Evolutionary conservation across 2,888 invertebrate genomes (phyloP), one percentile per base, ranked within the genome.

Genomic region (Arrhopalites spinosus): DNA sequence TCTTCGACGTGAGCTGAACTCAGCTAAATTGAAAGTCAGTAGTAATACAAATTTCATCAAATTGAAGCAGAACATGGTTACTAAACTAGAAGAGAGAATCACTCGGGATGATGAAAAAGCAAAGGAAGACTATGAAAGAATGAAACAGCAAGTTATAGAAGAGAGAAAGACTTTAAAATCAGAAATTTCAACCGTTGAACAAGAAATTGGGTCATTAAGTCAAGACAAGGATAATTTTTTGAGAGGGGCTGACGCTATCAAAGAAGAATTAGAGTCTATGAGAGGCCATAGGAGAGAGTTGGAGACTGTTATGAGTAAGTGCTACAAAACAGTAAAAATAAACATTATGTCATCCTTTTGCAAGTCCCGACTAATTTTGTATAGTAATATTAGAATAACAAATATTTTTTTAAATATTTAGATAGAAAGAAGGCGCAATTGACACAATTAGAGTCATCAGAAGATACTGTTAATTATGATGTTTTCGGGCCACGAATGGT

Each of bases 401-500:
- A 50, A 50, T 17, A 50, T 50, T 50, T 17, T n/a, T 11, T 36
- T 36, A 7, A 11, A 36, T 36, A 36, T 13, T 36, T 59, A 59
- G 59, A 15, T 2, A 43, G 25, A 11, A 71, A 43, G 17, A 30
- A n/a, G 17, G 36, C 13, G 2, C 50, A 63, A 7, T 64, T 59
- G 20, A 30, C 1, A 8, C 20, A 23, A 7, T 11, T 59, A 11
- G 2, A 59, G 59, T 23, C 59, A 3, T 59, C 59, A 23, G 11
- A 20, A n/a, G 23, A 59, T 59, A 59, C 59, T 2, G 5, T 2
- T 23, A 23, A 2, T 3, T 66, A 66, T 11, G 43, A 36, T 8
- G 75, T 47, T 0, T 82, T 73, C 75, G 82, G 81, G 1, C 53
- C 15, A 3, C 36, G 72, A 47, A 81, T 82, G 78, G 59, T 77